Evolutionary conservation across 2,888 invertebrate species (phyloP).

Genomic region (Standfussiana lucernea): DNA sequence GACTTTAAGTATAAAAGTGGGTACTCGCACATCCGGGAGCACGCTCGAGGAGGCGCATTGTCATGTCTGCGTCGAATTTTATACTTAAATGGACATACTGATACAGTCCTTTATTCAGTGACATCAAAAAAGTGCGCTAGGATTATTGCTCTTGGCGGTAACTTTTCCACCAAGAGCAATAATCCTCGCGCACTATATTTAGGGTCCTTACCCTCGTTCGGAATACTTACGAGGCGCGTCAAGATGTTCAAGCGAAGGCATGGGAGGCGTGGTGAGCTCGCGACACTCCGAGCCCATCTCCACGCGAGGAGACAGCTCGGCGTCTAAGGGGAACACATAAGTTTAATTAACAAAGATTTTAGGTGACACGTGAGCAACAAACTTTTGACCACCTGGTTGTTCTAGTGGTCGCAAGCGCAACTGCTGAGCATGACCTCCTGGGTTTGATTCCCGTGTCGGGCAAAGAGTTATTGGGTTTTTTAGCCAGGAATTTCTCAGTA

Average conservation of each 20-base stretch:
- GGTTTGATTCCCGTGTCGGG: no score
- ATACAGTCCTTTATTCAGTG: not conserved
- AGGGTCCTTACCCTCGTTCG: not conserved
- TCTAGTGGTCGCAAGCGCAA: no score
- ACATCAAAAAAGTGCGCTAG: not conserved
- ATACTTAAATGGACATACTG: not conserved
- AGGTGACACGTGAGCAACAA: not conserved
- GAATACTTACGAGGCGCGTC: conserved; percentile 81
- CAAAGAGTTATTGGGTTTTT: no score
- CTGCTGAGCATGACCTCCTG: no score
- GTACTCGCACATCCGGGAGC: not conserved
- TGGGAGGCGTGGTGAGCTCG: conserved; percentile 79
- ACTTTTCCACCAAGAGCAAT: no score
- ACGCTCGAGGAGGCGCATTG: not conserved
- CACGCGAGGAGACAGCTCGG: conserved; percentile 80
- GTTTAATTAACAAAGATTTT: not conserved
- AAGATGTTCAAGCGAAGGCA: conserved; percentile 79
- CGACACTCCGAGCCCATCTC: conserved; percentile 87
- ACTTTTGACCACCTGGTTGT: no score
- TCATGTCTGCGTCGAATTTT: not conserved
- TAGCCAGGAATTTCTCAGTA: no score
- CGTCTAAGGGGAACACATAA: conserved; percentile 58
- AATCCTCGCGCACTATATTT: no score
- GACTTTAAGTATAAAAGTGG: not conserved
- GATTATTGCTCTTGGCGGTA: not conserved